These are phyloP conservation scores for Ammodytes dubius DNA, from an alignment of 2,113 vertebrate species.

Conservation along the genomic window DNA sequence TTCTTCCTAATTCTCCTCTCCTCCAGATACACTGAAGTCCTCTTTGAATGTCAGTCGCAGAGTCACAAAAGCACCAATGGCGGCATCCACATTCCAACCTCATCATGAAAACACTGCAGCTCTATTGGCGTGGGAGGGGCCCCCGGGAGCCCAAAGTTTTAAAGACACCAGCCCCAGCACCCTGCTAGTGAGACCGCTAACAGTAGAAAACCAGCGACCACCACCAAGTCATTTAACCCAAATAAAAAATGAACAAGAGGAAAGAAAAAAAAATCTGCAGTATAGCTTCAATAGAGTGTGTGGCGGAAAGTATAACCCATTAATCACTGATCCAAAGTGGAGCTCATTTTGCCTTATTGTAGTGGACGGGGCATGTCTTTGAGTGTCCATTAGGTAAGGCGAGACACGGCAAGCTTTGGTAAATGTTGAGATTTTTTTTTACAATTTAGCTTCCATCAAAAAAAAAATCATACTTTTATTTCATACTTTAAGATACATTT, in stretches of 20 bases:
- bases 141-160: constrained; percentile 44
- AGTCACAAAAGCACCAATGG: constrained; percentile 48
- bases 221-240: constrained; percentile 75
- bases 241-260: constrained; percentile 7
- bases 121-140: constrained; percentile 42
- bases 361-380: background rate
- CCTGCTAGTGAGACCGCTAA: constrained; percentile 57
- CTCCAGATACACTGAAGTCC: constrained; percentile 56
- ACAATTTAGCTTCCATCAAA: too few relatives aligned
- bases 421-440: too few relatives aligned
- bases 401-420: too few relatives aligned
- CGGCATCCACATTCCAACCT: constrained; percentile 59
- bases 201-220: constrained; percentile 64
- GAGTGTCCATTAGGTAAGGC: background rate
- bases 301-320: constrained; percentile 42
- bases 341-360: background rate
- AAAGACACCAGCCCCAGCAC: constrained; percentile 68
- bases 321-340: constrained; percentile 34
- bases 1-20: constrained; percentile 24
- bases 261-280: constrained; percentile 19
- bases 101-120: constrained; percentile 57
- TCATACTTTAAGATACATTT: too few relatives aligned
- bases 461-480: too few relatives aligned
- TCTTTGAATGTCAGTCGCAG: constrained; percentile 53
- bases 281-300: constrained; percentile 13